Percentiles rank a stretch among this genome's conserved stretches.
These are phyloP conservation scores for Congeria kusceri DNA, from an alignment of 2,888 invertebrate genomes.

Conservation along the genomic window DNA sequence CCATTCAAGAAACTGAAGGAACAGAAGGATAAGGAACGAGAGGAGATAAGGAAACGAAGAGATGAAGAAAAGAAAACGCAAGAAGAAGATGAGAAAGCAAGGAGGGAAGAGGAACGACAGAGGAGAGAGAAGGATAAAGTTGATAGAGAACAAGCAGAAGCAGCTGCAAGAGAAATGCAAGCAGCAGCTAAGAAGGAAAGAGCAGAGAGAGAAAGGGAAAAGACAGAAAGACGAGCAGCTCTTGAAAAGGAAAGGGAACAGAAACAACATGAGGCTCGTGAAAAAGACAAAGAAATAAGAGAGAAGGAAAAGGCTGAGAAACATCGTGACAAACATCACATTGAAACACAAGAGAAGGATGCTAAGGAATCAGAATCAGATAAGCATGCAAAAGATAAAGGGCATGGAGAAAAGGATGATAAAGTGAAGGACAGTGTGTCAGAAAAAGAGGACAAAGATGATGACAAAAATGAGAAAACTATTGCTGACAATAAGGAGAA, in stretches of 20 bases:
- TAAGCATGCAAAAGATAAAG: constrained; percentile 29
- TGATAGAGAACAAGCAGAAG: constrained; percentile 65
- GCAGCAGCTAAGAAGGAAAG: constrained; percentile 68
- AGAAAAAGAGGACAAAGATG: constrained; percentile 54
- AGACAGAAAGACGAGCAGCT: constrained; percentile 54
- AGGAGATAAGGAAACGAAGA: constrained; percentile 67
- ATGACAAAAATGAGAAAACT: constrained; percentile 54
- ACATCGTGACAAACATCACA: constrained; percentile 35
- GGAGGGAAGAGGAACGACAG: constrained; percentile 51
- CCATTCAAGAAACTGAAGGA: constrained; percentile 75
- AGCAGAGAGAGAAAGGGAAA: constrained; percentile 68
- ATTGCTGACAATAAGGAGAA: constrained; percentile 50
- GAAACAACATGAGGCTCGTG: constrained; percentile 39
- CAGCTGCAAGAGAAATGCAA: constrained; percentile 72
- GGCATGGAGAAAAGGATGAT: constrained; percentile 55
- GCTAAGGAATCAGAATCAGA: constrained; percentile 49
- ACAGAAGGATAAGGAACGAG: constrained; percentile 71
- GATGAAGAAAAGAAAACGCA: constrained; percentile 68
- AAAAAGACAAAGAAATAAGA: constrained; percentile 32
- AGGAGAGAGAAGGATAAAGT: constrained; percentile 51
- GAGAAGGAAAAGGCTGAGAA: constrained; percentile 28
- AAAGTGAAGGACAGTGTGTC: constrained; percentile 45
- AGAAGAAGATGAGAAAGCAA: constrained; percentile 67
- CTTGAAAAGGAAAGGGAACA: constrained; percentile 58
- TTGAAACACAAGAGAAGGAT: constrained; percentile 57